phyloP scores from a whole-genome alignment of 2,888 invertebrate species.

The Lasioglossum vierecki region DNA sequence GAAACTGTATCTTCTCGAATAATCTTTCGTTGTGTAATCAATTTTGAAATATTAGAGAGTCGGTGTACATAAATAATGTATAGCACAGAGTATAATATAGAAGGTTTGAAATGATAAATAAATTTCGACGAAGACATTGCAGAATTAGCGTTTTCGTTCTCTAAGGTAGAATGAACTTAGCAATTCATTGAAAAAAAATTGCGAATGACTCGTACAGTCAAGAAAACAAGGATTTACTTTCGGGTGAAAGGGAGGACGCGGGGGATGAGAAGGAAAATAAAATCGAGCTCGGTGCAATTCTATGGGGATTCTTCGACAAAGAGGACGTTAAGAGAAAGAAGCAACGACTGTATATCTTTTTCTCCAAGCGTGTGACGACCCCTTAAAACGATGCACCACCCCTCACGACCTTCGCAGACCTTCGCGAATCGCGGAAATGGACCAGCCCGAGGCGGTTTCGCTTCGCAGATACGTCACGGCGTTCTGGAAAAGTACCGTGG shows the following conservation, averaged over 20 bases:
- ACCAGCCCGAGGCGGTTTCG: conserved; percentile 42
- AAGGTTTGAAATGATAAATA: background rate
- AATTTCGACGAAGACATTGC: background rate
- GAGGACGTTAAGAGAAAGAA: background rate
- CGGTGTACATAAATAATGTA: background rate
- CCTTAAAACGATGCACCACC: background rate
- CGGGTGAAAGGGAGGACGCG: background rate
- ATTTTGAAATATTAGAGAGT: background rate
- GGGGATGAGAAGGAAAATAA: background rate
- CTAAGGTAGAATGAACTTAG: background rate
- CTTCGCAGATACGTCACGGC: conserved; percentile 14
- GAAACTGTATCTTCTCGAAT: background rate
- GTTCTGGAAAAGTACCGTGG: conserved; percentile 41
- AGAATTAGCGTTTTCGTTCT: background rate
- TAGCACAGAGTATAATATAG: background rate
- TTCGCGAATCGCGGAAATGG: conserved; percentile 68
- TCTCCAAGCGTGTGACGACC: background rate
- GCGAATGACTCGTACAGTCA: background rate
- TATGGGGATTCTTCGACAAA: background rate
- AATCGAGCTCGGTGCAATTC: background rate
- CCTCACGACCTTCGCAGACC: conserved; percentile 52
- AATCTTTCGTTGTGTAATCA: background rate
- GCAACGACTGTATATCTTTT: background rate
- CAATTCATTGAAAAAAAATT: background rate
- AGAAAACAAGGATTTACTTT: background rate